Percentiles rank a stretch among this genome's conserved stretches.
Evolutionary conservation across 2,888 invertebrate genomes (phyloP).

Genomic region (Drosophila borealis): DNA sequence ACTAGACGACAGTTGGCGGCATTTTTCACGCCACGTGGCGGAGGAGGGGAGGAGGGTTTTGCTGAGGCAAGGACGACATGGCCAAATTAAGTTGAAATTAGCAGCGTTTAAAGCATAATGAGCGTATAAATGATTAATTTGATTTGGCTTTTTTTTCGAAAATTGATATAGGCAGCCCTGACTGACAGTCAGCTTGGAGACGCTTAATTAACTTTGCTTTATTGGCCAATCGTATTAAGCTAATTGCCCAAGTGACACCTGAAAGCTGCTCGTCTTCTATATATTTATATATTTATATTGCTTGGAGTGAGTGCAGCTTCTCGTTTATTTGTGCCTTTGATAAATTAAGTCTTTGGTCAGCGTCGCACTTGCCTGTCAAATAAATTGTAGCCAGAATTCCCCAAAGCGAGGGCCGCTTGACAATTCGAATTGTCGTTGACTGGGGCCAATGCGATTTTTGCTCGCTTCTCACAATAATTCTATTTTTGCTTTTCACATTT

Average conservation of each 20-base stretch:
- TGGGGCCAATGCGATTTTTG: slow-evolving; percentile 17
- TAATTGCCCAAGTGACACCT: slow-evolving; percentile 67
- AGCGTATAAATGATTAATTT: slow-evolving; percentile 75
- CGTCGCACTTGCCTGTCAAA: slow-evolving; percentile 25
- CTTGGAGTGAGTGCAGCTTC: not conserved
- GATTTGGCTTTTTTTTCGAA: slow-evolving; percentile 20
- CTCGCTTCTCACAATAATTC: slow-evolving; percentile 50
- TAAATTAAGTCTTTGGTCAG: slow-evolving; percentile 19
- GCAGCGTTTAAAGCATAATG: slow-evolving; percentile 72
- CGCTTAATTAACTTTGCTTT: slow-evolving; percentile 63
- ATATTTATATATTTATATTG: slow-evolving; percentile 3
- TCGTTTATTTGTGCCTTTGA: not conserved
- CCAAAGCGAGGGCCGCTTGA: slow-evolving; percentile 29
- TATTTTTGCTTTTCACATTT: slow-evolving; percentile 42
- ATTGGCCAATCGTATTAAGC: slow-evolving; percentile 64
- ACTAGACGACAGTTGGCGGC: slow-evolving; percentile 34
- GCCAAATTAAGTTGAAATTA: slow-evolving; percentile 69
- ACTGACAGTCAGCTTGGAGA: slow-evolving; percentile 29
- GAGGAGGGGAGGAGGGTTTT: not conserved
- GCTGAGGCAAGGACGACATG: not conserved
- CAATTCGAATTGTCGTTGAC: slow-evolving; percentile 7
- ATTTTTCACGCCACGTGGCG: slow-evolving; percentile 33
- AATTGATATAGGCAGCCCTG: slow-evolving; percentile 56
- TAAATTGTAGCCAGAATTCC: slow-evolving; percentile 40
- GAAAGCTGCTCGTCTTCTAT: slow-evolving; percentile 1